Percentiles rank a stretch among this genome's conserved stretches.
Evolutionary conservation across 2,888 invertebrate species (phyloP).

Genomic region (Limnephilus auricula): DNA sequence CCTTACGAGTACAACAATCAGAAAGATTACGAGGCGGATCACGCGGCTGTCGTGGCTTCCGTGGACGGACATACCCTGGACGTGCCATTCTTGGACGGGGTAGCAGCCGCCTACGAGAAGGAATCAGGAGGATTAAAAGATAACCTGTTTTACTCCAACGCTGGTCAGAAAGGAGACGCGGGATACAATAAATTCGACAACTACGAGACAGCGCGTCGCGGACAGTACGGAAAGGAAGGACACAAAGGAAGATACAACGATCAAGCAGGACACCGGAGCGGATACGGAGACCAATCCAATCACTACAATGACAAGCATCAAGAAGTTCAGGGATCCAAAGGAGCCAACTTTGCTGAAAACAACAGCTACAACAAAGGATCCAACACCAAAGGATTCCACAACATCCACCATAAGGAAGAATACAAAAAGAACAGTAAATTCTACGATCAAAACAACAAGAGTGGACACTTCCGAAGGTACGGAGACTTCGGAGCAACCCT

Average conservation of each 20-base stretch:
- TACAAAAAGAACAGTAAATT: constrained; percentile 80
- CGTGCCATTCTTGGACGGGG: constrained; percentile 35
- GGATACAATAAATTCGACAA: constrained; percentile 63
- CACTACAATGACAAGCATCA: constrained; percentile 73
- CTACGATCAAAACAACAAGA: constrained; percentile 78
- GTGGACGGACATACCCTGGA: constrained; percentile 34
- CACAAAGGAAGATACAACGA: constrained; percentile 72
- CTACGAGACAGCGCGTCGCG: constrained; percentile 70
- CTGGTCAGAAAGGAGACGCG: constrained; percentile 63
- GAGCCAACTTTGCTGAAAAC: constrained; percentile 73
- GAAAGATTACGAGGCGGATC: constrained; percentile 49
- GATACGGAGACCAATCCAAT: constrained; percentile 72
- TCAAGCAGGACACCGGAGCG: constrained; percentile 70
- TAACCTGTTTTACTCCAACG: constrained; percentile 68
- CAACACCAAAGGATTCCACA: constrained; percentile 79
- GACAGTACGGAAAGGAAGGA: constrained; percentile 71
- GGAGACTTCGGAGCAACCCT: constrained; percentile 76
- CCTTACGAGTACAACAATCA: constrained; percentile 32
- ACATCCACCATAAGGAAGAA: constrained; percentile 80
- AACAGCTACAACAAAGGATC: constrained; percentile 77
- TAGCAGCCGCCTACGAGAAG: constrained; percentile 63
- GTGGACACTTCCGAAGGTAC: constrained; percentile 75
- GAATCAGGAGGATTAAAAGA: constrained; percentile 70
- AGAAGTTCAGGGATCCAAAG: constrained; percentile 72
- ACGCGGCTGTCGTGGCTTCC: constrained; percentile 42